phyloP scores from a whole-genome alignment of 2,113 vertebrate species.

The Onychorhynchus coronatus region DNA sequence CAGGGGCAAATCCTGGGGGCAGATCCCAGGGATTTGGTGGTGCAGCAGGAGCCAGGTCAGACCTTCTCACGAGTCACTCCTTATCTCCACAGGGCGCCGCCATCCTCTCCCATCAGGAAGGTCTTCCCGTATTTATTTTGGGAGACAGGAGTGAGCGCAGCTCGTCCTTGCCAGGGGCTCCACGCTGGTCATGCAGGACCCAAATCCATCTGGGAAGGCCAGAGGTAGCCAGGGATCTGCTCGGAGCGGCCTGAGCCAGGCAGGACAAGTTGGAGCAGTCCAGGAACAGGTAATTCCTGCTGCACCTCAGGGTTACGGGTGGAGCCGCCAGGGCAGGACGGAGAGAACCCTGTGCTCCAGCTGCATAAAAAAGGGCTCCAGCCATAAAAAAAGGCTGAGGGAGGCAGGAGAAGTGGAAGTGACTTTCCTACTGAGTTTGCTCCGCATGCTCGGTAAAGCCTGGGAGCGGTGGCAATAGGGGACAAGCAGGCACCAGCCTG shows the following conservation, averaged over 20 bases:
- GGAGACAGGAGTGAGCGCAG: fast-evolving
- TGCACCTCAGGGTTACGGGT: neutral
- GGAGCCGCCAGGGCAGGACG: neutral
- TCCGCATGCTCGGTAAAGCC: fast-evolving
- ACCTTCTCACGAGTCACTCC: fast-evolving
- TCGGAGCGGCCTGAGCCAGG: fast-evolving
- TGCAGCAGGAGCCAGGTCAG: neutral
- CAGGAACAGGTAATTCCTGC: conserved; percentile 15
- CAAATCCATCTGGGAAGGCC: neutral
- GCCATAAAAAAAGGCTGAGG: fast-evolving
- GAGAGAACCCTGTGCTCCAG: neutral
- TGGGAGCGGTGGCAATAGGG: fast-evolving
- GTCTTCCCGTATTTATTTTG: neutral
- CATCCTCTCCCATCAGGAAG: neutral
- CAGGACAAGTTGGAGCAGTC: neutral
- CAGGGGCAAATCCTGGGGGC: neutral
- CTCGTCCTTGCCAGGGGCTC: neutral
- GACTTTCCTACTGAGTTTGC: neutral
- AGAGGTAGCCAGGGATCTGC: neutral
- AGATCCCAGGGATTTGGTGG: neutral
- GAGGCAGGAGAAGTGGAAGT: neutral
- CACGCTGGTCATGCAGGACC: neutral
- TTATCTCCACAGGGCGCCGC: neutral
- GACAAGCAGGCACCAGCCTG: fast-evolving
- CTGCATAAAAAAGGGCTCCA: neutral